Conservation (phyloP, 37 sponge, comb jelly and placozoan species). For the Halichondria panicea region DNA sequence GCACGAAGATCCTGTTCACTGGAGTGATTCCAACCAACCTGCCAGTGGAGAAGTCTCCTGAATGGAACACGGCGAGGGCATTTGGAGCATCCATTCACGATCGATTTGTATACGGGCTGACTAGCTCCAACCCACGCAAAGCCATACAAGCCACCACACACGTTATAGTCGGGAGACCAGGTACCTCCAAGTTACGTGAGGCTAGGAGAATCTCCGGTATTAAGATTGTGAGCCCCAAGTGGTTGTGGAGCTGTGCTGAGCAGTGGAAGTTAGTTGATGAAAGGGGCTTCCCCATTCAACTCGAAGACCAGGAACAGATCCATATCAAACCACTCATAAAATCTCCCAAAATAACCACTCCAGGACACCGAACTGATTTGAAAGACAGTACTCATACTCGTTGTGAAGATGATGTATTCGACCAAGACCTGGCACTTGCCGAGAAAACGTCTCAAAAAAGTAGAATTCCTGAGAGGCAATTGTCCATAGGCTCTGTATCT, state of each 20-base stretch:
- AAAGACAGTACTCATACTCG: neutral
- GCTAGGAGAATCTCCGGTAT: slow-evolving; percentile 76
- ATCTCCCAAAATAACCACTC: neutral
- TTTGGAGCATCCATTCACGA: slow-evolving; percentile 83
- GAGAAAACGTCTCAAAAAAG: too few species aligned
- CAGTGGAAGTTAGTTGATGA: slow-evolving; percentile 85
- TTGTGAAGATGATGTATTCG: neutral
- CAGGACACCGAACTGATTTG: too few species aligned
- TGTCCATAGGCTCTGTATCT: slow-evolving; percentile 57
- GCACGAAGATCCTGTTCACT: slow-evolving; percentile 82
- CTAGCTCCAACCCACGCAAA: slow-evolving; percentile 24
- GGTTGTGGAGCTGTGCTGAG: slow-evolving; percentile 96
- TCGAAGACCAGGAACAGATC: neutral
- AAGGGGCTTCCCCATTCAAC: slow-evolving; percentile 43
- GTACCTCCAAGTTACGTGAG: slow-evolving; percentile 85
- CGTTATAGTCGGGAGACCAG: slow-evolving; percentile 82
- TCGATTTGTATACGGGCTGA: slow-evolving; percentile 38
- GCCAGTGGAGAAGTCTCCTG: slow-evolving; percentile 63
- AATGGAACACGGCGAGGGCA: slow-evolving; percentile 93
- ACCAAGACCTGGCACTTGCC: neutral
- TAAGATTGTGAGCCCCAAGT: slow-evolving; percentile 76
- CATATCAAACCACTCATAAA: neutral
- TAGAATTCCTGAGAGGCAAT: slow-evolving; percentile 4
- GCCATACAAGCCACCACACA: slow-evolving; percentile 80
- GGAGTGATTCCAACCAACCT: slow-evolving; percentile 94